Percentiles rank a stretch among this genome's conserved stretches.
Evolutionary conservation across 2,888 invertebrate species (phyloP).

Genomic region (Nomada lathburiana): DNA sequence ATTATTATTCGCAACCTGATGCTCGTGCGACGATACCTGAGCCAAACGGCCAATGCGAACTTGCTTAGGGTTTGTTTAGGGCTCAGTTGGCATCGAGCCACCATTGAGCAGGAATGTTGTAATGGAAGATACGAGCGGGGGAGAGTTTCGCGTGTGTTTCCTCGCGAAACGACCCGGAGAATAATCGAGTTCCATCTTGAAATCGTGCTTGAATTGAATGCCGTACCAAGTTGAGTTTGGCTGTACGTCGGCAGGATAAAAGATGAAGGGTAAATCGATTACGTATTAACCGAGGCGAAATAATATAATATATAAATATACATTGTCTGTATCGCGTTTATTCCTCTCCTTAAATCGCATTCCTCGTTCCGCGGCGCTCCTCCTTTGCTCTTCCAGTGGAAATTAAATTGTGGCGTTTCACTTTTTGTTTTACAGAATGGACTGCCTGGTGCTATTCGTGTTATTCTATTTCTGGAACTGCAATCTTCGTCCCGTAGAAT

Average conservation of each 20-base stretch:
- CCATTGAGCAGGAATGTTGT: conserved; percentile 24
- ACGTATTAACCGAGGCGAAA: not conserved
- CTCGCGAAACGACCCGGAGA: conserved; percentile 5
- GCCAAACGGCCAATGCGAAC: conserved; percentile 38
- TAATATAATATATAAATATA: no score
- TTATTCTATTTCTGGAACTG: no score
- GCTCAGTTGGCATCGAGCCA: conserved; percentile 70
- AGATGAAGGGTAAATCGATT: not conserved
- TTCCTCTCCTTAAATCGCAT: no score
- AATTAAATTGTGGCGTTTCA: no score
- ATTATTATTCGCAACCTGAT: conserved; percentile 61
- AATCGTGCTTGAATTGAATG: not conserved
- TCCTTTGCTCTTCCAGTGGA: no score
- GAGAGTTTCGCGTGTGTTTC: not conserved
- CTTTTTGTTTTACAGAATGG: no score
- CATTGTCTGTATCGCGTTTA: not conserved
- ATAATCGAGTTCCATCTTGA: conserved; percentile 1
- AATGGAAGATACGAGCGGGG: conserved; percentile 8
- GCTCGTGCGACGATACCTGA: conserved; percentile 39
- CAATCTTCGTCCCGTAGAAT: no score
- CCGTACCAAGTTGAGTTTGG: not conserved
- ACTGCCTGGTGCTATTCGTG: no score
- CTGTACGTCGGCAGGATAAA: not conserved
- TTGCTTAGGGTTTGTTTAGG: conserved; percentile 60
- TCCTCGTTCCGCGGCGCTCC: no score